Percentiles rank a stretch among this genome's conserved stretches.
These are phyloP conservation scores for Heliconius hewitsoni DNA, from an alignment of 1,140 invertebrate species.

Conservation along the genomic window DNA sequence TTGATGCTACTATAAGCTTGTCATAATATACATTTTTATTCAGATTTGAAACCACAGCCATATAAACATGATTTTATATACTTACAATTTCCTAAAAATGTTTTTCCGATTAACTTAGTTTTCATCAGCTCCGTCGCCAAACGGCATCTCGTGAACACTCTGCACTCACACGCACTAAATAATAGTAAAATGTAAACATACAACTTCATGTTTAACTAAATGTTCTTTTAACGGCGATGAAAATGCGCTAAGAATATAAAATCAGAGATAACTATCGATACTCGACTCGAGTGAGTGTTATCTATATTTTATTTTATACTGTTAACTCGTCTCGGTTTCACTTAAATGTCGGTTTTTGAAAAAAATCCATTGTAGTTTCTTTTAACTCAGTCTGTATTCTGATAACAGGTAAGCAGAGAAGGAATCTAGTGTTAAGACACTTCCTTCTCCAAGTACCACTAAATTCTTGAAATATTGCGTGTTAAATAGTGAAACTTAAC, in stretches of 20 bases:
- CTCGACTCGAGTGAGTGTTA: not conserved
- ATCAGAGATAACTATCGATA: slow-evolving; percentile 15
- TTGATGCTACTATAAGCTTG: too few species aligned
- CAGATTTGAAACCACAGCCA: too few species aligned
- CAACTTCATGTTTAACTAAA: slow-evolving; percentile 27
- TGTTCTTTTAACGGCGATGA: not conserved
- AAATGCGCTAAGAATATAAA: slow-evolving; percentile 9
- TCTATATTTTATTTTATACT: not conserved
- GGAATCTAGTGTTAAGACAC: too few species aligned
- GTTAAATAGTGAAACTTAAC: too few species aligned
- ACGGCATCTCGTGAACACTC: slow-evolving; percentile 37
- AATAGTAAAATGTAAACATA: slow-evolving; percentile 25
- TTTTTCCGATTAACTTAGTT: slow-evolving; percentile 37
- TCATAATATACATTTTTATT: too few species aligned
- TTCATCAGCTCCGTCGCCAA: slow-evolving; percentile 34
- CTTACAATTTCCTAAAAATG: slow-evolving; percentile 43
- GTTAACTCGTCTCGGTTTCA: not conserved
- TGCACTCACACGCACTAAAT: slow-evolving; percentile 31
- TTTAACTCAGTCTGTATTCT: too few species aligned
- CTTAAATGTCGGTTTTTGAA: not conserved
- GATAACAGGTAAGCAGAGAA: too few species aligned
- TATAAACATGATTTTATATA: not conserved
- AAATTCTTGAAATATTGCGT: too few species aligned
- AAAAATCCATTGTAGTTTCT: not conserved
- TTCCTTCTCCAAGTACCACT: too few species aligned